phyloP scores from a whole-genome alignment of 2,888 invertebrate species.

The Teinopalpus imperialis region DNA sequence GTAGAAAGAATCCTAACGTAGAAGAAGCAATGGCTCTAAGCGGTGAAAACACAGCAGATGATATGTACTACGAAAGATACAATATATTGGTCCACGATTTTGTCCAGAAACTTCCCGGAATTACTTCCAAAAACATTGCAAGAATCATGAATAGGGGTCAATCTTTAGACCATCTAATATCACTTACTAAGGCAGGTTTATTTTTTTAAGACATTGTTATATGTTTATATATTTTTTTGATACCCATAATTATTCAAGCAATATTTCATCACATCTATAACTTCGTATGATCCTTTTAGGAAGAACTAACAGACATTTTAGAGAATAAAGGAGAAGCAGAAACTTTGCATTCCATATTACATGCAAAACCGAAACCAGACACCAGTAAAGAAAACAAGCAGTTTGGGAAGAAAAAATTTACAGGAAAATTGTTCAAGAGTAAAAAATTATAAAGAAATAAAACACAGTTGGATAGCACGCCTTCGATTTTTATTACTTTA shows the following conservation, averaged over 20 bases:
- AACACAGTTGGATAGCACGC: background rate
- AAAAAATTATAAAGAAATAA: conserved; percentile 39
- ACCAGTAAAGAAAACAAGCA: conserved; percentile 54
- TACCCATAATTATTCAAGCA: too few relatives aligned
- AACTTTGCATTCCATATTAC: conserved; percentile 86
- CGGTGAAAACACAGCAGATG: conserved; percentile 84
- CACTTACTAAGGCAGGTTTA: conserved; percentile 76
- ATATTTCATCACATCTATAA: too few relatives aligned
- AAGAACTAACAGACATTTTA: conserved; percentile 86
- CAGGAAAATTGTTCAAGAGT: conserved; percentile 53
- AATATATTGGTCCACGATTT: conserved; percentile 90
- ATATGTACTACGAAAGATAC: conserved; percentile 83
- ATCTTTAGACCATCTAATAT: conserved; percentile 84
- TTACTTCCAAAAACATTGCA: conserved; percentile 92
- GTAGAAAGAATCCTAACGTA: conserved; percentile 90
- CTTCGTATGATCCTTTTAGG: too few relatives aligned
- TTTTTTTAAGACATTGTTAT: too few relatives aligned
- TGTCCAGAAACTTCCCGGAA: conserved; percentile 93
- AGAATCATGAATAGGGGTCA: conserved; percentile 87
- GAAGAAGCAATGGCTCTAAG: conserved; percentile 87
- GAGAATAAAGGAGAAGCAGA: conserved; percentile 87
- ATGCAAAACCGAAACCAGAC: conserved; percentile 83
- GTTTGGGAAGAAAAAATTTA: conserved; percentile 57
- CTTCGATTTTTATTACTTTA: conserved; percentile 13
- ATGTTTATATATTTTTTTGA: too few relatives aligned